Evolutionary conservation across 2,797 vertebrate species (phyloP).

Genomic region (Neosalanx taihuensis): DNA sequence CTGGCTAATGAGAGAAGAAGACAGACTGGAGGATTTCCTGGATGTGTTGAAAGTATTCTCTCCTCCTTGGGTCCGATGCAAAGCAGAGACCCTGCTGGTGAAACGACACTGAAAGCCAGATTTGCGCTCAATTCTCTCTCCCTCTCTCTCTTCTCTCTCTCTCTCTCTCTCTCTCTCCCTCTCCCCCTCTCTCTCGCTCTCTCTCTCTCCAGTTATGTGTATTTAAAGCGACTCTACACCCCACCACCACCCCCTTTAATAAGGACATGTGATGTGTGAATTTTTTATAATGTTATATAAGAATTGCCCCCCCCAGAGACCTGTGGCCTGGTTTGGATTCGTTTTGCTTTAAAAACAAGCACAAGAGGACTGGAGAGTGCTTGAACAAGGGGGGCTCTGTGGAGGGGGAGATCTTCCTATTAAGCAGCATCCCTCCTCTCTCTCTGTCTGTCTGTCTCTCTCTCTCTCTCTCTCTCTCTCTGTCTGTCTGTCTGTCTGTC

Average conservation of each 20-base stretch:
- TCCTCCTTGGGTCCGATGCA: conserved; percentile 40
- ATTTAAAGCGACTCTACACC: conserved; percentile 36
- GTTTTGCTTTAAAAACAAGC: conserved; percentile 69
- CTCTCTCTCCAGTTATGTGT: conserved; percentile 44
- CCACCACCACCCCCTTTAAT: conserved; percentile 42
- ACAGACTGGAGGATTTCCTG: conserved; percentile 18
- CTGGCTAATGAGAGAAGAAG: conserved; percentile 24
- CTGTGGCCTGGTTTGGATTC: conserved; percentile 69
- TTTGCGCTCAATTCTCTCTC: conserved; percentile 42
- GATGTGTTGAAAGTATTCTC: conserved; percentile 30
- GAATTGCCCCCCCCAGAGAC: conserved; percentile 71
- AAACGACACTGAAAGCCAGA: conserved; percentile 38
- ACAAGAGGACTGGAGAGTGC: conserved; percentile 42
- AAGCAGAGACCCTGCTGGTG: conserved; percentile 29
- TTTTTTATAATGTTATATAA: conserved; percentile 80
- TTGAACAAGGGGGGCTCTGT: conserved; percentile 51
- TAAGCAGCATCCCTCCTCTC: conserved; percentile 48
- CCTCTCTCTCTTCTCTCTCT: not conserved
- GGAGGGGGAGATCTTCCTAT: conserved; percentile 68
- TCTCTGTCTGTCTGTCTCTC: too few relatives aligned
- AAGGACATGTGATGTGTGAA: conserved; percentile 74
- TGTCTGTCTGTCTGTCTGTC: too few relatives aligned
- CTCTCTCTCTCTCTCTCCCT: not conserved
- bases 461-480: too few relatives aligned
- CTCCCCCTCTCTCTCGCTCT: not conserved